Evolutionary conservation across 1,140 invertebrate species (phyloP).

Genomic region (Drosophila melanica): DNA sequence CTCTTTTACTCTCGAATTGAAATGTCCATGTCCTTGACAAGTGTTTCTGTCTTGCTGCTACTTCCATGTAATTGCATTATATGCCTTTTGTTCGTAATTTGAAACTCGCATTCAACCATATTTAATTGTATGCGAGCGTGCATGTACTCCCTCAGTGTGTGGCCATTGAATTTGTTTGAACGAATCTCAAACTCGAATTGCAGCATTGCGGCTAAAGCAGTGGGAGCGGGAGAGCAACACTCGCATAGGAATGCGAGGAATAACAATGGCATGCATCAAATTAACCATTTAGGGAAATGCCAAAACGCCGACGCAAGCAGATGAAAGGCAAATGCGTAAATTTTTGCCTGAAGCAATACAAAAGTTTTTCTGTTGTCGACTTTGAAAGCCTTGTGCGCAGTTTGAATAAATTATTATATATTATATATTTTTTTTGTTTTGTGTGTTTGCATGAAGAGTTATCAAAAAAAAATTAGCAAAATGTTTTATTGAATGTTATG

Average conservation of each 20-base stretch:
- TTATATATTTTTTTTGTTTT: conserved; percentile 22
- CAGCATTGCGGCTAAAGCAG: conserved; percentile 28
- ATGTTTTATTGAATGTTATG: not conserved
- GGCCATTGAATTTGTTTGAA: conserved; percentile 1
- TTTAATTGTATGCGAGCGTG: conserved; percentile 7
- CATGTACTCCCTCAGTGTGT: conserved; percentile 6
- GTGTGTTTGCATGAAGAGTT: conserved; percentile 2
- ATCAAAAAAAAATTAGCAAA: not conserved
- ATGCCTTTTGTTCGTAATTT: conserved; percentile 37
- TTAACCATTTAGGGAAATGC: conserved; percentile 62
- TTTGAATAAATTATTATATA: conserved; percentile 64
- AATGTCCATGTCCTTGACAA: conserved; percentile 60
- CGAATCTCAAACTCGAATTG: conserved; percentile 30
- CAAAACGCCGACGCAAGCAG: conserved; percentile 70
- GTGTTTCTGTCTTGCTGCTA: conserved; percentile 34
- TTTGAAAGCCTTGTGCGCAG: conserved; percentile 39
- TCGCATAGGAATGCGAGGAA: conserved; percentile 26
- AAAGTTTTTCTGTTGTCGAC: conserved; percentile 8
- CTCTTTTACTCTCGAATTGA: conserved; percentile 15
- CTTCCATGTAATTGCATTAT: conserved; percentile 55
- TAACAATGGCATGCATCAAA: conserved; percentile 49
- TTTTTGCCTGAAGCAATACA: conserved; percentile 25
- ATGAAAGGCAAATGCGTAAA: conserved; percentile 39
- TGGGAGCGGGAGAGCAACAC: conserved; percentile 20
- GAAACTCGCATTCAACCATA: conserved; percentile 24